phyloP scores from a whole-genome alignment of 2,113 vertebrate species.

The Psophia crepitans region DNA sequence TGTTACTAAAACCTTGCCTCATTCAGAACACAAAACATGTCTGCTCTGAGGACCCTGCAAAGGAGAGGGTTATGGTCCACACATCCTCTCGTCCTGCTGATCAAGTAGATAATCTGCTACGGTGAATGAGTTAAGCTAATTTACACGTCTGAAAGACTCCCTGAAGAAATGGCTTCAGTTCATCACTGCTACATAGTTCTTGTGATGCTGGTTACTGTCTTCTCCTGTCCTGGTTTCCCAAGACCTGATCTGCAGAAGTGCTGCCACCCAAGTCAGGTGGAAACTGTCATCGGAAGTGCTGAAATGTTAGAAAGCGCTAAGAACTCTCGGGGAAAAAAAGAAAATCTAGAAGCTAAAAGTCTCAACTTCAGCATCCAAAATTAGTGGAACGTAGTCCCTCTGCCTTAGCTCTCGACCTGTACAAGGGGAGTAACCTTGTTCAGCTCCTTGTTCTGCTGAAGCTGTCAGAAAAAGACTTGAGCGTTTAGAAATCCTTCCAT shows the following conservation, averaged over 20 bases:
- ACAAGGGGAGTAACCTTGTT: neutral
- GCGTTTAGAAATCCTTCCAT: neutral
- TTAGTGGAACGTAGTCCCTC: neutral
- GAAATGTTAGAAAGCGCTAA: neutral
- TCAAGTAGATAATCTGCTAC: neutral
- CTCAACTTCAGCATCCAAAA: neutral
- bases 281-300: neutral
- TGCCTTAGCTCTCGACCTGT: neutral
- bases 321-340: neutral
- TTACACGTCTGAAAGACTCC: neutral
- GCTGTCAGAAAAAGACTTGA: neutral
- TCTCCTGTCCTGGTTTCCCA: neutral
- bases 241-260: neutral
- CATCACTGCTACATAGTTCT: neutral
- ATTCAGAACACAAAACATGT: neutral
- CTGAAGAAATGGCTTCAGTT: neutral
- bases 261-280: neutral
- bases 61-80: neutral
- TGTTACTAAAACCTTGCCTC: neutral
- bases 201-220: neutral
- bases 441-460: neutral
- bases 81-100: neutral
- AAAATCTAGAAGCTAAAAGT: neutral
- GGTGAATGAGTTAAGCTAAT: neutral
- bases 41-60: neutral